A percentile compares a stretch with the other conserved stretches of the same genome.
Conservation (phyloP, 2,888 invertebrate genomes). For the Xestoiulus laeticollis region DNA sequence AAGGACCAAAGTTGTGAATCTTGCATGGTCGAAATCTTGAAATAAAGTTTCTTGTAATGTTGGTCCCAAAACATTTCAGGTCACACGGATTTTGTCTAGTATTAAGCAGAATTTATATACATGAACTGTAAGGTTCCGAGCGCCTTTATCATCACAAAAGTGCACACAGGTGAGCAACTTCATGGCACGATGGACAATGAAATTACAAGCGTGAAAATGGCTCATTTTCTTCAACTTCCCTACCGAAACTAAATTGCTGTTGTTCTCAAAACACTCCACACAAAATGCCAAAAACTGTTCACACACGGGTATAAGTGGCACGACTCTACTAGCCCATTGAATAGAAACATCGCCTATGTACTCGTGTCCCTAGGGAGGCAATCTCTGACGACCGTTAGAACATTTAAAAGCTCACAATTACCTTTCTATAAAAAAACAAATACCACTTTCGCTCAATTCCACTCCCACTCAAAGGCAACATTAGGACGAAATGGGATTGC, state of each 20-base stretch:
- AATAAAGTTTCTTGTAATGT: no score
- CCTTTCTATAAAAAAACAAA: slow-evolving; percentile 5
- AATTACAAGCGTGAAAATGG: not conserved
- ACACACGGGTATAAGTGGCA: not conserved
- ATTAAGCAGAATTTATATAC: no score
- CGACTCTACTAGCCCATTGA: slow-evolving; percentile 5
- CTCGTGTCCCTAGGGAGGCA: not conserved
- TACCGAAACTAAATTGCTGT: not conserved
- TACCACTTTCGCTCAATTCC: slow-evolving; percentile 33
- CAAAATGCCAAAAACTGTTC: not conserved
- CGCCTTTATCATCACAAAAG: not conserved
- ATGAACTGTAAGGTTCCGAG: no score
- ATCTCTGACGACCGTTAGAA: slow-evolving; percentile 19
- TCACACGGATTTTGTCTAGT: no score
- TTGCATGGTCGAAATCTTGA: no score
- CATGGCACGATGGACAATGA: not conserved
- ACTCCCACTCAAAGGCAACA: slow-evolving; percentile 37
- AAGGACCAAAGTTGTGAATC: no score
- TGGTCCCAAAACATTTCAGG: no score
- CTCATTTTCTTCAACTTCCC: not conserved
- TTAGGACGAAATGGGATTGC: slow-evolving; percentile 27
- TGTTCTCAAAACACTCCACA: not conserved
- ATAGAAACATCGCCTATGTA: not conserved
- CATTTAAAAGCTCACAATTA: slow-evolving; percentile 32
- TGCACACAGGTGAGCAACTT: not conserved